Conservation (phyloP, 2,113 vertebrate species). For the Mobula birostris region DNA sequence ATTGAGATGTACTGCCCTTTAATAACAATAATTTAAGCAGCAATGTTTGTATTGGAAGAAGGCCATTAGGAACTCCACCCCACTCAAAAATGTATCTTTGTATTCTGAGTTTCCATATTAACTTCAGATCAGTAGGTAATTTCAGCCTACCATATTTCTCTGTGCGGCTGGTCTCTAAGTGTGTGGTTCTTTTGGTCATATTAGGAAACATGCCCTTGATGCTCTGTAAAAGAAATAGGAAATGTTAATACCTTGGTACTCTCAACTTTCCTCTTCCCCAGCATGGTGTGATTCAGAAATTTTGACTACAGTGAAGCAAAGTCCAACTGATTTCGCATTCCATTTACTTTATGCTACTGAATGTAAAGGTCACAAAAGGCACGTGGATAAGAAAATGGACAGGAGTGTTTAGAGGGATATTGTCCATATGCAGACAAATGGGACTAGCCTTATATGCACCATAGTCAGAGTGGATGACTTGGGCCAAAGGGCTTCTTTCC, state of each 20-base stretch:
- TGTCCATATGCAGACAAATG: too few relatives aligned
- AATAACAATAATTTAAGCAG: background rate
- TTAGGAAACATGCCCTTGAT: background rate
- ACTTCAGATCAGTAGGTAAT: background rate
- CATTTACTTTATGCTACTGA: background rate
- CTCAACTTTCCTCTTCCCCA: background rate
- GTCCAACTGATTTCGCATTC: background rate
- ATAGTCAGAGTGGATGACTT: too few relatives aligned
- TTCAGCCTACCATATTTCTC: background rate
- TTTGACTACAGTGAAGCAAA: background rate
- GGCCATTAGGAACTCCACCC: conserved; percentile 24
- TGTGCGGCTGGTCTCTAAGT: background rate
- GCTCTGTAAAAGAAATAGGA: background rate
- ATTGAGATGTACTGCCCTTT: background rate
- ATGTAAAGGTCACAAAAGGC: background rate
- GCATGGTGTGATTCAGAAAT: background rate
- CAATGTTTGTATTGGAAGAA: background rate
- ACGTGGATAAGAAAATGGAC: too few relatives aligned
- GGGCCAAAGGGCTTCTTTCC: too few relatives aligned
- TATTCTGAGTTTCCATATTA: background rate
- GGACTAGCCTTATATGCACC: too few relatives aligned
- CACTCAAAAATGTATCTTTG: background rate
- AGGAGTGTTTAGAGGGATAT: too few relatives aligned
- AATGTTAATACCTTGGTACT: background rate
- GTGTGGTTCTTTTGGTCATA: background rate